Percentiles rank a stretch among this genome's conserved stretches.
phyloP scores from a whole-genome alignment of 2,888 invertebrate species.

The Mycalesis mineus region DNA sequence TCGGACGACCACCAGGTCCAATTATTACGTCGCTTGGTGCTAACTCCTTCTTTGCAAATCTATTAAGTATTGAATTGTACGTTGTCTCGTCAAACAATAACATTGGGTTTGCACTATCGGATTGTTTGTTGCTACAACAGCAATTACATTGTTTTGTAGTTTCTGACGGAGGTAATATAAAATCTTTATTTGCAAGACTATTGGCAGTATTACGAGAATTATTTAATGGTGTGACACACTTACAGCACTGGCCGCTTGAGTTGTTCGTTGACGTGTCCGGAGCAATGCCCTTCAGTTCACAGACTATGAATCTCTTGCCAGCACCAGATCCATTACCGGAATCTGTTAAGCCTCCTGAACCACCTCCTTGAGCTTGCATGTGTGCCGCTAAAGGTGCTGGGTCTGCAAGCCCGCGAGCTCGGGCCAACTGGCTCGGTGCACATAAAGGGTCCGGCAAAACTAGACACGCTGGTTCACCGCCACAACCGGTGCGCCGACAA shows the following conservation, averaged over 20 bases:
- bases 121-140: constrained; percentile 11
- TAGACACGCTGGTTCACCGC: constrained; percentile 73
- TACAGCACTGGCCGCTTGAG: constrained; percentile 59
- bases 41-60: constrained; percentile 48
- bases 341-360: constrained; percentile 36
- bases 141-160: constrained; percentile 5
- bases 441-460: constrained; percentile 76
- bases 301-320: constrained; percentile 67
- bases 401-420: constrained; percentile 64
- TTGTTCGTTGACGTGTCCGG: constrained; percentile 45
- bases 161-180: no score
- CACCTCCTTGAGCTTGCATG: constrained; percentile 40
- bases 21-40: constrained; percentile 31
- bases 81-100: constrained; percentile 51
- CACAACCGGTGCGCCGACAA: constrained; percentile 75
- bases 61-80: constrained; percentile 43
- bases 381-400: constrained; percentile 57
- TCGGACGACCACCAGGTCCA: constrained; percentile 44
- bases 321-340: constrained; percentile 39
- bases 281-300: constrained; percentile 62
- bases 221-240: constrained; percentile 42
- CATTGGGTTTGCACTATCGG: constrained; percentile 30
- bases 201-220: neutral
- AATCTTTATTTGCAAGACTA: neutral
- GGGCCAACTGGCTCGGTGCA: constrained; percentile 72